A percentile compares a stretch with the other conserved stretches of the same genome.
Conservation (phyloP, 2,113 vertebrate genomes). For the Ophiodon elongatus region DNA sequence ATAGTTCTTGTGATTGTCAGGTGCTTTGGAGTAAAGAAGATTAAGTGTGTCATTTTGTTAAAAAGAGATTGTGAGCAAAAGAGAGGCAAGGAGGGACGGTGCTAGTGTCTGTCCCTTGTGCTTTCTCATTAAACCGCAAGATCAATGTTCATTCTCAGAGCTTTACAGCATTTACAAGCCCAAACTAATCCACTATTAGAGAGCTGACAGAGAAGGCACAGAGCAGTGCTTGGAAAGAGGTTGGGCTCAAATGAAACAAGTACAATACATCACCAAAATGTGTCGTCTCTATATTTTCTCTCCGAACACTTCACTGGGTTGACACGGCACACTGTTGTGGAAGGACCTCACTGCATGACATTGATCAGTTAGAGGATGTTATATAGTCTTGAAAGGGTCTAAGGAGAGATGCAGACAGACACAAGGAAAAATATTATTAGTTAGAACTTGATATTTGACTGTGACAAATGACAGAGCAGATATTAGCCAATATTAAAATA, state of each 20-base stretch:
- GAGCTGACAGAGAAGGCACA: conserved; percentile 18
- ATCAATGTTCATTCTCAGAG: conserved; percentile 67
- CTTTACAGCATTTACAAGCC: conserved; percentile 67
- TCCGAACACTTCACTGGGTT: conserved; percentile 1
- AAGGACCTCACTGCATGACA: background rate
- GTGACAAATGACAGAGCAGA: conserved; percentile 1
- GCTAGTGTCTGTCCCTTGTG: conserved; percentile 41
- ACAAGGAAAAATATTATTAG: background rate
- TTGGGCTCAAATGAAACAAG: conserved; percentile 9
- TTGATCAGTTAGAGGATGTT: conserved; percentile 1
- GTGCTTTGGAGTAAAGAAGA: conserved; percentile 34
- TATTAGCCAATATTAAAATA: background rate
- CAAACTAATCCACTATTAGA: conserved; percentile 56
- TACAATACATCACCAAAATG: background rate
- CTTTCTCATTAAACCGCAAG: conserved; percentile 63
- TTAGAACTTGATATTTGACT: conserved; percentile 5
- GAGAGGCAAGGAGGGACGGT: conserved; percentile 10
- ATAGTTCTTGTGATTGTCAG: conserved; percentile 41
- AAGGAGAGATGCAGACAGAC: background rate
- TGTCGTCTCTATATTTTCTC: background rate
- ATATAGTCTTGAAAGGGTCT: background rate
- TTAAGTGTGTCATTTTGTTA: conserved; percentile 24
- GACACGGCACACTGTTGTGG: background rate
- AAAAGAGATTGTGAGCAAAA: background rate
- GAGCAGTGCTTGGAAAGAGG: background rate